phyloP scores from a whole-genome alignment of 2,888 invertebrate genomes.

The Hedya salicella region DNA sequence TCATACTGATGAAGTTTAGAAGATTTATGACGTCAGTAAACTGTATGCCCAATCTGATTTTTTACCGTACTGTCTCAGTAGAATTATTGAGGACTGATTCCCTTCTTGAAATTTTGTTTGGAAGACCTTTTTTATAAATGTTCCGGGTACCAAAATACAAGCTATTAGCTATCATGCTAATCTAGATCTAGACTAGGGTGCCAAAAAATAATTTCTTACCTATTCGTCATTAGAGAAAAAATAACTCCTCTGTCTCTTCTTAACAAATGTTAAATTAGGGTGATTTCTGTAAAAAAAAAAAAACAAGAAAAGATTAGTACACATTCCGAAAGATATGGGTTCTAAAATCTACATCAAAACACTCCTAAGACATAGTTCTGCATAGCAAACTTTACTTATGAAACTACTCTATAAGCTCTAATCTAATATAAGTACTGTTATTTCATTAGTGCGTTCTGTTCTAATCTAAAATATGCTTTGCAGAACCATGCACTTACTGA shows the following conservation, averaged over 20 bases:
- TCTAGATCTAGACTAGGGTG: not conserved
- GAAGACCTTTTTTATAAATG: no score
- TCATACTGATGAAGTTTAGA: no score
- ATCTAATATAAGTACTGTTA: not conserved
- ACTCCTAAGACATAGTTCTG: slow-evolving; percentile 53
- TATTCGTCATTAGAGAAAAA: slow-evolving; percentile 66
- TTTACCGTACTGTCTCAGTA: no score
- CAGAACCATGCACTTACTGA: slow-evolving; percentile 84
- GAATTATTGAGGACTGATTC: no score
- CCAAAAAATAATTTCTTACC: slow-evolving; percentile 7
- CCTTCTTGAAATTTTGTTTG: no score
- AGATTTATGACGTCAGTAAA: no score
- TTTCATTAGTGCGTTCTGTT: not conserved
- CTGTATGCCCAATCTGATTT: no score
- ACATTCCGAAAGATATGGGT: not conserved
- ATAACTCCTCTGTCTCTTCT: slow-evolving; percentile 72
- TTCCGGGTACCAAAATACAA: no score
- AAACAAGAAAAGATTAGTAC: slow-evolving; percentile 34
- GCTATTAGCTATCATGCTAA: not conserved
- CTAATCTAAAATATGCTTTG: slow-evolving; percentile 58
- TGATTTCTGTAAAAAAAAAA: slow-evolving; percentile 69
- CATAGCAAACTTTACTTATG: slow-evolving; percentile 43
- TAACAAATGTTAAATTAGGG: slow-evolving; percentile 75
- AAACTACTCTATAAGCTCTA: slow-evolving; percentile 45
- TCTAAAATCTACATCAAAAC: not conserved